Evolutionary conservation across 2,113 vertebrate genomes (phyloP), one percentile per base, ranked within the genome.

Genomic region (Corythornis madagascariensis): DNA sequence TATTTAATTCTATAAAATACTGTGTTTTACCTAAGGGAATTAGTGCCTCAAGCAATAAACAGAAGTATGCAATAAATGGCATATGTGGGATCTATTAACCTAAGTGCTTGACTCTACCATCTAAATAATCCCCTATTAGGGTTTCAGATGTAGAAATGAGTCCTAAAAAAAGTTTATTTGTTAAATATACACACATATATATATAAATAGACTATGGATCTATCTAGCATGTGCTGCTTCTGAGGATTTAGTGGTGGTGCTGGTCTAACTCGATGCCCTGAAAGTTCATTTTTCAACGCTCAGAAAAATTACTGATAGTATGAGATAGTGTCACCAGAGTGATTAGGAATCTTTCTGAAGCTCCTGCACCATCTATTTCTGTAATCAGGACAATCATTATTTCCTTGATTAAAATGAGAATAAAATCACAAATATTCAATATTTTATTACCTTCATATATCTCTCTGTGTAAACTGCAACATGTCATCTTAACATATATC

Each of bases 31-130:
- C 93, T 91, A 80, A 89, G 89, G 89, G 91, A 90, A 93, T 96
- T 91, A 90, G 55, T 94, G 95, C 86, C 91, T 95, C 63, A 31
- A 86, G 89, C 82, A 95, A 95, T 93, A 93, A 93, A 94, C 75
- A 89, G 82, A 96, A 63, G 59, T 93, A 94, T 96, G 92, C 92
- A 96, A 92, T 93, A 96, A 94, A 95, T 61, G 43, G 92, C 84
- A 89, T 95, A 89, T 70, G 91, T 88, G 91, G 89, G 89, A 96
- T 96, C 89, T 96, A 93, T 95, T 94, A 96, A 93, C 64, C 25
- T 10, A 22, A 93, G 81, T 9, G 60, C 60, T 60, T 6, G 55
- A 70, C 78, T 96, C 45, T 59, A 16, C 63, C 70, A 69, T 57
- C 35, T 60, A 59, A 90, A 96, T 90, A 86, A 90, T 69, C 40